Evolutionary conservation across 53 echinoderm and acorn worm genomes (phyloP), one percentile per base, ranked within the genome.

Genomic region (Temnopleurus reevesii): DNA sequence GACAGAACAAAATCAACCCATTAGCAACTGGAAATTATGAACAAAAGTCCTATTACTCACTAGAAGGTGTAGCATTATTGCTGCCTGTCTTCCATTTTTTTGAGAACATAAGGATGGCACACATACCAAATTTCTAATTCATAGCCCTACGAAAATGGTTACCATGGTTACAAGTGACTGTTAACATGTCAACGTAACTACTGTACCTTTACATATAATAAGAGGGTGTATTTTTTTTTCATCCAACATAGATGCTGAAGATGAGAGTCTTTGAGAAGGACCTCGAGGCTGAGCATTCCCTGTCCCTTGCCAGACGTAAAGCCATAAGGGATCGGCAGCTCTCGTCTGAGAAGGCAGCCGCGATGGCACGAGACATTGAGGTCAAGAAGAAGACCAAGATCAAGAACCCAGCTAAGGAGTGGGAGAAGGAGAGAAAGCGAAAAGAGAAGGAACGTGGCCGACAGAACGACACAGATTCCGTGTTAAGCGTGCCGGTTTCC

Each of bases 231-330:
- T 27, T 49, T 17, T 7, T 28, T 38, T 79, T 8, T 79, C 29
- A 49, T 59, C 46, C 59, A 29, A 30, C 31, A 41, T 89, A 99
- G 99, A 96, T 96, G 94, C 54, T 99, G 83, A 96, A 92, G 91
- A 46, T 99, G 28, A 63, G 91, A 26, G 94, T 99, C 46, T 94
- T 95, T 90, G 99, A 99, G 76, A 94, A 87, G 84, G 99, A 99
- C 55, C 77, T 99, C 55, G 99, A 99, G 65, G 93, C 76, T 3
- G 99, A 99, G 55, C 99, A 99, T 65, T 94, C 96, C 0, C 64
- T 99, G 66, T 92, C 94, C 15, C 89, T 96, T 1, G 96, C 99
- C 26, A 86, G 96, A 51, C 81, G 96, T 18, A 90, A 86, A 25
- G 95, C 93, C 80, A 95, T 94, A 83, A 89, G 95, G 64, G 61